A percentile compares a stretch with the other conserved stretches of the same genome.
Conservation (phyloP, 2,888 invertebrate species). For the Drosophila sordidula region DNA sequence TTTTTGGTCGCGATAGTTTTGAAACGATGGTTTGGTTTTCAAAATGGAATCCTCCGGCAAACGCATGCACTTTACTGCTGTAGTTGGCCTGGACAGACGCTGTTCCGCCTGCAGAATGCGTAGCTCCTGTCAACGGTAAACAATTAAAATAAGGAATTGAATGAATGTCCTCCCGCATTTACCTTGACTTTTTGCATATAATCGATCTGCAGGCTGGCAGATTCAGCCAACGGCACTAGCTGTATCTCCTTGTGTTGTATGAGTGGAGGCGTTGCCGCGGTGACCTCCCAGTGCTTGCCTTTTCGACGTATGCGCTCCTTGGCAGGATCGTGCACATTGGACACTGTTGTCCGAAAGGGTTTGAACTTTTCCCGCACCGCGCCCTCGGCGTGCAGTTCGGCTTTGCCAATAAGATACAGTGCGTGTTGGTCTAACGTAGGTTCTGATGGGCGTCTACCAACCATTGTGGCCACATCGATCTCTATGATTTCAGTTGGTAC, state of each 20-base stretch:
- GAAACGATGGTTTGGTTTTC: conserved; percentile 75
- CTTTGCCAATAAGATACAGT: conserved; percentile 80
- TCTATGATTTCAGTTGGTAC: conserved; percentile 65
- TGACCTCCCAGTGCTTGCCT: conserved; percentile 83
- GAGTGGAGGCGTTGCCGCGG: conserved; percentile 84
- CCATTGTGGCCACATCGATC: conserved; percentile 63
- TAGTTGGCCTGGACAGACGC: conserved; percentile 68
- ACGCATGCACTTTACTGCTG: conserved; percentile 30
- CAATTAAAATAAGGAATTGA: not conserved
- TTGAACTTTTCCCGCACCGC: conserved; percentile 77
- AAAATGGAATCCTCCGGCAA: conserved; percentile 66
- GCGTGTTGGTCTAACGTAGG: conserved; percentile 77
- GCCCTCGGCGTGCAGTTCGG: conserved; percentile 54
- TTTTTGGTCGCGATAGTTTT: conserved; percentile 71
- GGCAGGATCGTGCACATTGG: conserved; percentile 83
- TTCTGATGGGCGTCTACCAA: conserved; percentile 21
- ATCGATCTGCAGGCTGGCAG: conserved; percentile 79
- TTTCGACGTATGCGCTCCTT: conserved; percentile 82
- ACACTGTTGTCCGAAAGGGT: conserved; percentile 83
- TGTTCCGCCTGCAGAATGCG: conserved; percentile 82
- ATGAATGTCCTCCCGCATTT: not conserved
- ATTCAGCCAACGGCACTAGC: conserved; percentile 81
- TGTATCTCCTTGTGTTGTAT: conserved; percentile 79
- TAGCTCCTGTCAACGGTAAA: conserved; percentile 61
- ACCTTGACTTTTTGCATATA: conserved; percentile 82